Conservation (phyloP, 2,113 vertebrate species). For the Carassius gibelio region DNA sequence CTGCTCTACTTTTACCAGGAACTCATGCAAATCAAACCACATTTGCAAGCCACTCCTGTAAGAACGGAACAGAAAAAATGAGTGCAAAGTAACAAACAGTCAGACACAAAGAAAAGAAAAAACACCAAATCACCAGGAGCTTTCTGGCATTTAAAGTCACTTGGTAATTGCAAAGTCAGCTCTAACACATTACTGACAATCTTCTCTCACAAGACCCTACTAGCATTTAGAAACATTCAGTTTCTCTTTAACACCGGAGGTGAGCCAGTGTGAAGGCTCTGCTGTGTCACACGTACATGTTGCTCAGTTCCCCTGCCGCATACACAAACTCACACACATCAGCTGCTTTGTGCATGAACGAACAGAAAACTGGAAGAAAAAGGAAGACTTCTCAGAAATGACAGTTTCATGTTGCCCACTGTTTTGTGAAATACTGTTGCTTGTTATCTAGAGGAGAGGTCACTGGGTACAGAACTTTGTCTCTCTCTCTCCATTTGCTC, state of each 20-base stretch:
- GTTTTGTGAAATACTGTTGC: conserved; percentile 45
- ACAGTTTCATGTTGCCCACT: conserved; percentile 43
- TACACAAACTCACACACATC: conserved; percentile 30
- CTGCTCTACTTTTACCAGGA: conserved; percentile 54
- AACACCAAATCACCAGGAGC: background rate
- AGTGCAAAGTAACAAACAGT: conserved; percentile 20
- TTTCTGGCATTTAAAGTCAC: background rate
- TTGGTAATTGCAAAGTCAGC: background rate
- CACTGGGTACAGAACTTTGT: conserved; percentile 34
- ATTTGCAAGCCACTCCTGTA: conserved; percentile 67
- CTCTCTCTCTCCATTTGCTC: conserved; percentile 12
- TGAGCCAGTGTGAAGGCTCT: background rate
- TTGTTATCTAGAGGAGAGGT: conserved; percentile 44
- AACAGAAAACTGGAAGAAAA: conserved; percentile 37
- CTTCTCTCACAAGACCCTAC: background rate
- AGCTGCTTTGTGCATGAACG: conserved; percentile 29
- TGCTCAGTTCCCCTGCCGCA: conserved; percentile 22
- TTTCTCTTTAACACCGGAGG: conserved; percentile 24
- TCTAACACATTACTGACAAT: background rate
- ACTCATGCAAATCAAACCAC: conserved; percentile 69
- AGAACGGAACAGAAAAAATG: conserved; percentile 41
- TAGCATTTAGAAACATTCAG: background rate
- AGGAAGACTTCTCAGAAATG: conserved; percentile 54
- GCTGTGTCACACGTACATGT: conserved; percentile 35
- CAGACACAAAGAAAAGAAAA: conserved; percentile 1